phyloP scores from a whole-genome alignment of 2,888 invertebrate species.

The Pyralis farinalis region DNA sequence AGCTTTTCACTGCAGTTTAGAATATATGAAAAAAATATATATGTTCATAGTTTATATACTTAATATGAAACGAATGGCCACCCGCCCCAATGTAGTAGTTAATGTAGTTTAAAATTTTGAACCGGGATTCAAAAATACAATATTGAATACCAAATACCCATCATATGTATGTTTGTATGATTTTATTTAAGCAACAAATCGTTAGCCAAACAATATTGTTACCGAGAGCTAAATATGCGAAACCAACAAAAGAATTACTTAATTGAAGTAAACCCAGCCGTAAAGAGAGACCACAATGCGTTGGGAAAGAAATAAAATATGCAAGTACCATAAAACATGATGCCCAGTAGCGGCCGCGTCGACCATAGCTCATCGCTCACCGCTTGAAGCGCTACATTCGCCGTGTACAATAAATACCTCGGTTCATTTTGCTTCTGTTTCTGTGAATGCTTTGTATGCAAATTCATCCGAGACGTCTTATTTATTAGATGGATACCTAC shows the following conservation, averaged over 20 bases:
- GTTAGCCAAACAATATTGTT: no score
- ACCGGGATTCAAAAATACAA: no score
- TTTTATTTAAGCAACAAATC: no score
- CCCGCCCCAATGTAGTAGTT: no score
- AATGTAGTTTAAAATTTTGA: no score
- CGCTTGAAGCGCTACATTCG: slow-evolving; percentile 25
- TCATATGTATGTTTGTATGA: no score
- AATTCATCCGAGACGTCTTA: slow-evolving; percentile 36
- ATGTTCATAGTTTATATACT: no score
- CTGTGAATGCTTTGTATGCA: slow-evolving; percentile 51
- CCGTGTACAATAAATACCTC: slow-evolving; percentile 48
- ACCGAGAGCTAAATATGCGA: neutral
- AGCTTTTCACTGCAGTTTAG: no score
- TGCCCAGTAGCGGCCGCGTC: slow-evolving; percentile 35
- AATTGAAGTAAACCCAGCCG: slow-evolving; percentile 18
- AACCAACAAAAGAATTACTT: slow-evolving; percentile 1
- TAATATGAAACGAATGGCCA: no score
- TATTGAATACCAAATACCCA: no score
- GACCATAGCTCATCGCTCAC: slow-evolving; percentile 40
- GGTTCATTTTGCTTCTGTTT: slow-evolving; percentile 35
- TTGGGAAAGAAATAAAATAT: slow-evolving; percentile 25
- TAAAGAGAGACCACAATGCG: slow-evolving; percentile 17
- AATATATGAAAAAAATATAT: no score
- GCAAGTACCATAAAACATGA: slow-evolving; percentile 34
- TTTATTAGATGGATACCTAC: slow-evolving; percentile 22